Evolutionary conservation across 1,140 invertebrate species (phyloP).

Genomic region (Caenorhabditis inopinata): DNA sequence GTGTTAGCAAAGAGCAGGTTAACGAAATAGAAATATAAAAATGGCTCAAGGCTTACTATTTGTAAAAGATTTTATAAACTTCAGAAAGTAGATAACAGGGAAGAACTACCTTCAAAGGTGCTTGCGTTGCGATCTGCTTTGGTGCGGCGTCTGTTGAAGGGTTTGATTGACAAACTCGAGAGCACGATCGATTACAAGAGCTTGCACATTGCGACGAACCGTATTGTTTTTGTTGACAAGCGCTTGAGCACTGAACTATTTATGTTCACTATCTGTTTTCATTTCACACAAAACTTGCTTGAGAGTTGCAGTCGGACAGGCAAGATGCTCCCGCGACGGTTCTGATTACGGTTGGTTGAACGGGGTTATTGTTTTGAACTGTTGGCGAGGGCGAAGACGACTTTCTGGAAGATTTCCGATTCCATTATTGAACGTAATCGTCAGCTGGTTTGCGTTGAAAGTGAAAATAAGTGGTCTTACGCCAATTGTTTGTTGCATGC

Average conservation of each 20-base stretch:
- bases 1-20: neutral
- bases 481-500: conserved; percentile 23
- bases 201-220: neutral
- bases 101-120: neutral
- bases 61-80: neutral
- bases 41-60: too few relatives aligned
- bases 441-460: neutral
- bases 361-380: neutral
- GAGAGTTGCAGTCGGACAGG: neutral
- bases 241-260: conserved; percentile 24
- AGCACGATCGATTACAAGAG: conserved; percentile 36
- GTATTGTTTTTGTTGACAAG: conserved; percentile 28
- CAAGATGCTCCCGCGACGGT: conserved; percentile 2
- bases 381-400: neutral
- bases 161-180: conserved; percentile 25
- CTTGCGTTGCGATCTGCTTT: neutral
- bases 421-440: neutral
- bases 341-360: neutral
- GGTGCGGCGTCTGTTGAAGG: neutral
- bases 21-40: neutral
- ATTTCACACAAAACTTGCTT: neutral
- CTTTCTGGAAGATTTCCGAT: neutral
- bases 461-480: neutral
- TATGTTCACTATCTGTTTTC: neutral
- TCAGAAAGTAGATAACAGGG: neutral